A percentile compares a stretch with the other conserved stretches of the same genome.
Evolutionary conservation across 2,888 invertebrate species (phyloP).

Genomic region (Aelia acuminata): DNA sequence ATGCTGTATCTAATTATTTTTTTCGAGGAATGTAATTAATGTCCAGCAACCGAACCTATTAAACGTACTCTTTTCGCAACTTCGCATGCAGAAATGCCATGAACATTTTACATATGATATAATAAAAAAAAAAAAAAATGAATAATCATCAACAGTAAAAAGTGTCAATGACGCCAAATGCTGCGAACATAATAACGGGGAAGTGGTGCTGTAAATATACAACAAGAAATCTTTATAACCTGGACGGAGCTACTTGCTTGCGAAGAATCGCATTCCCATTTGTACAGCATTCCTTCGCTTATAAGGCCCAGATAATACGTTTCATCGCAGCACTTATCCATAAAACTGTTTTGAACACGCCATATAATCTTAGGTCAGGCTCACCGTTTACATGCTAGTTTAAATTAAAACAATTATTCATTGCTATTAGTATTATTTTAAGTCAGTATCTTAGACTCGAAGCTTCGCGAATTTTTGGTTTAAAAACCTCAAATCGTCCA

Average conservation of each 20-base stretch:
- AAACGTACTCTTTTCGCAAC: too few relatives aligned
- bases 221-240: not conserved
- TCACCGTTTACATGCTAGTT: not conserved
- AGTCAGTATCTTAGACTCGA: too few relatives aligned
- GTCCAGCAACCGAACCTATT: too few relatives aligned
- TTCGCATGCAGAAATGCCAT: too few relatives aligned
- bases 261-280: not conserved
- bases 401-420: not conserved
- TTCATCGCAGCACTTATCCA: not conserved
- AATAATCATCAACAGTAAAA: too few relatives aligned
- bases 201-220: not conserved
- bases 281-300: not conserved
- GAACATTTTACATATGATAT: too few relatives aligned
- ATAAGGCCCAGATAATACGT: not conserved
- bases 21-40: too few relatives aligned
- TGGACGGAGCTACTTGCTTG: not conserved
- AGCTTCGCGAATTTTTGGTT: too few relatives aligned
- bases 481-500: too few relatives aligned
- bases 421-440: not conserved
- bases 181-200: not conserved
- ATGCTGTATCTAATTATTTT: too few relatives aligned
- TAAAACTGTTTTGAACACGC: not conserved
- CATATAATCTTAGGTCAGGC: not conserved
- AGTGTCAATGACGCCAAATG: too few relatives aligned
- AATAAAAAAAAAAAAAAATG: too few relatives aligned